Percentiles rank a stretch among this genome's conserved stretches.
These are phyloP conservation scores for silkworm (Bombyx mori) DNA, from an alignment of 1,140 invertebrate genomes.

Conservation along the genomic window ASM3026992v2 NC_085113.1:11709501-11710000, in stretches of 20 bases:
- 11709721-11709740: conserved; percentile 2
- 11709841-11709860: conserved; percentile 1
- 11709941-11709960: conserved; percentile 11
- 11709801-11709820: conserved; percentile 4
- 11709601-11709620: conserved; percentile 5
- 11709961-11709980: conserved; percentile 10
- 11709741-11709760: conserved; percentile 1
- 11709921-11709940: conserved; percentile 10
- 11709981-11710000: background rate
- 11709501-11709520: background rate
- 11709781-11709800: conserved; percentile 2
- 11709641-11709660: conserved; percentile 7
- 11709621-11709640: conserved; percentile 6
- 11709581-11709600: conserved; percentile 7
- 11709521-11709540: conserved; percentile 1
- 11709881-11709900: conserved; percentile 8
- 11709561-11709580: conserved; percentile 4
- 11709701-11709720: conserved; percentile 1
- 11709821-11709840: conserved; percentile 1
- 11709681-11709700: background rate
- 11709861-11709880: conserved; percentile 4
- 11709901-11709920: conserved; percentile 11
- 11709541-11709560: conserved; percentile 4
- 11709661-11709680: conserved; percentile 6
- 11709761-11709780: conserved; percentile 1